Percentiles rank a stretch among this genome's conserved stretches.
Evolutionary conservation across 1,140 invertebrate genomes (phyloP).

Genomic region (Triops cancriformis): DNA sequence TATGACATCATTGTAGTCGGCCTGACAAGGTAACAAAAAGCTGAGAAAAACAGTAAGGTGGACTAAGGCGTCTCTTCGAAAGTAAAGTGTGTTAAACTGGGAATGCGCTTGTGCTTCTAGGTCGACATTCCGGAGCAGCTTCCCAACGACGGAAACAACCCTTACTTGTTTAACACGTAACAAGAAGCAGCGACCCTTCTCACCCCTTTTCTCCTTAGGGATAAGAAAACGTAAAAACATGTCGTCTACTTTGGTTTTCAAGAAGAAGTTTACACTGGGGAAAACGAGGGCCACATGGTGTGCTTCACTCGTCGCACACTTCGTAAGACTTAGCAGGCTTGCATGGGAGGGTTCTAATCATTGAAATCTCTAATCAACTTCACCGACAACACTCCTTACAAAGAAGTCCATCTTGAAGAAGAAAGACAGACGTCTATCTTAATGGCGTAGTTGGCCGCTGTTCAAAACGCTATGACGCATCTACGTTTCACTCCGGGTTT

Average conservation of each 20-base stretch:
- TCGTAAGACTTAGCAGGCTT: background rate
- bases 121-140: background rate
- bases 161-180: background rate
- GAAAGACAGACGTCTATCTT: too few species aligned
- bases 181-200: conserved; percentile 8
- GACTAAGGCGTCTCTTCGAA: too few species aligned
- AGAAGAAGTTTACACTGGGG: background rate
- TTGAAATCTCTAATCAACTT: background rate
- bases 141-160: background rate
- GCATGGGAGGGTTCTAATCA: background rate
- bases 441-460: too few species aligned
- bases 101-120: background rate
- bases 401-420: too few species aligned
- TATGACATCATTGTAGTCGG: background rate
- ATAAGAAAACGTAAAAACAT: background rate
- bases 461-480: too few species aligned
- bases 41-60: too few species aligned
- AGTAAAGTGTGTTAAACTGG: too few species aligned
- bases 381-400: too few species aligned
- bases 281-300: background rate
- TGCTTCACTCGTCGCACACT: background rate
- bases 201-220: background rate
- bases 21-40: too few species aligned
- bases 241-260: background rate
- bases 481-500: too few species aligned